These are phyloP conservation scores for Ochropleura leucogaster DNA, from an alignment of 2,888 invertebrate species.

Conservation along the genomic window DNA sequence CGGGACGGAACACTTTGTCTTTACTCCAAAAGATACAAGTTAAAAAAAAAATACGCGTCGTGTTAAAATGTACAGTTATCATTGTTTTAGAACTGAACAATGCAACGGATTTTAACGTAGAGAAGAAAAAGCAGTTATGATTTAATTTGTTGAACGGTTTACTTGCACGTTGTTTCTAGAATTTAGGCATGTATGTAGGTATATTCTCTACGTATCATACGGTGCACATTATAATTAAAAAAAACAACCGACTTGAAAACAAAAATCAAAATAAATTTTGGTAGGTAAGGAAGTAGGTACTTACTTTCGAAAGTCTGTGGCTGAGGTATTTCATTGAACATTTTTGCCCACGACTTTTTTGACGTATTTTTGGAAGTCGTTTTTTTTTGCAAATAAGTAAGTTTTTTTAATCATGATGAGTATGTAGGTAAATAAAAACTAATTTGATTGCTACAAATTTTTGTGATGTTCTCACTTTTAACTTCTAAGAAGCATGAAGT, in stretches of 20 bases:
- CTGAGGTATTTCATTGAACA: too few relatives aligned
- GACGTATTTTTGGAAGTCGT: too few relatives aligned
- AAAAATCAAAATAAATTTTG: not conserved
- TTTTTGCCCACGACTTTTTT: too few relatives aligned
- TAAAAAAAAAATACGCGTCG: conserved; percentile 15
- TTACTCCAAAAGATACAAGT: conserved; percentile 18
- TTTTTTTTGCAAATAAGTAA: too few relatives aligned
- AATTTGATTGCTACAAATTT: too few relatives aligned
- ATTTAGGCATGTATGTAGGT: not conserved
- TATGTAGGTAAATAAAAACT: too few relatives aligned
- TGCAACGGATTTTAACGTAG: conserved; percentile 9
- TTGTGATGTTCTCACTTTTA: too few relatives aligned
- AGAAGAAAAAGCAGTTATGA: conserved; percentile 24
- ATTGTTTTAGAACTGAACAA: conserved; percentile 20
- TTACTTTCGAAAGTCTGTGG: too few relatives aligned
- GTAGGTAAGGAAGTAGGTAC: too few relatives aligned
- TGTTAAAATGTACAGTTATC: conserved; percentile 27
- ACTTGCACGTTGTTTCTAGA: not conserved
- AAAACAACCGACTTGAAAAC: not conserved
- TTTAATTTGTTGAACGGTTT: not conserved
- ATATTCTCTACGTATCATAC: not conserved
- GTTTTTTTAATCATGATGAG: too few relatives aligned
- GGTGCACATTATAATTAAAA: not conserved
- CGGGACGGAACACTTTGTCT: conserved; percentile 8
- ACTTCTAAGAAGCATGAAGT: too few relatives aligned